Conservation (phyloP, 2,888 invertebrate genomes). For the Lycaena phlaeas region DNA sequence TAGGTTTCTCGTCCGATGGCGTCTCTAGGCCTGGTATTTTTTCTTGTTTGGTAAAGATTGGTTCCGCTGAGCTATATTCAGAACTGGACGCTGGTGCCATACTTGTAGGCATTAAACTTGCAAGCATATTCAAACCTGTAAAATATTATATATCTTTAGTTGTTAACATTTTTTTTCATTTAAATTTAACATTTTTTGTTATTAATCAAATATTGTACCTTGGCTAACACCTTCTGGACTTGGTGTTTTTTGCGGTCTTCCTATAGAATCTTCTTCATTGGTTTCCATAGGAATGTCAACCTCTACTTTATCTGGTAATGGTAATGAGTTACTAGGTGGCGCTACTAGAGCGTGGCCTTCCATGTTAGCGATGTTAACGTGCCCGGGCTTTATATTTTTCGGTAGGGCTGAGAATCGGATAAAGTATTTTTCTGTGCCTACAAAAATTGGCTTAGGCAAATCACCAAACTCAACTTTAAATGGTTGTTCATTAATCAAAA, state of each 20-base stretch:
- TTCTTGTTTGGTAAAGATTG: conserved; percentile 36
- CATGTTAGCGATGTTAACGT: conserved; percentile 81
- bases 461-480: conserved; percentile 88
- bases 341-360: conserved; percentile 63
- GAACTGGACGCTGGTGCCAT: conserved; percentile 70
- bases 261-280: conserved; percentile 31
- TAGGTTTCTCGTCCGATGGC: conserved; percentile 39
- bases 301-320: conserved; percentile 20
- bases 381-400: conserved; percentile 80
- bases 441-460: conserved; percentile 82
- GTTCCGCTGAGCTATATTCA: conserved; percentile 70
- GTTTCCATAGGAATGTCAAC: conserved; percentile 29
- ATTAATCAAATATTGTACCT: conserved; percentile 30
- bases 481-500: conserved; percentile 84
- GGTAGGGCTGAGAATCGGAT: conserved; percentile 87
- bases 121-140: conserved; percentile 76
- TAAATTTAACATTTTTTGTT: not conserved
- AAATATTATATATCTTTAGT: conserved; percentile 1
- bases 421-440: conserved; percentile 84
- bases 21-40: conserved; percentile 55
- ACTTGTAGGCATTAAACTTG: conserved; percentile 76
- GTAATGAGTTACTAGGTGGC: conserved; percentile 11
- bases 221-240: conserved; percentile 53
- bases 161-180: not conserved
- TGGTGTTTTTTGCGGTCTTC: conserved; percentile 38